A percentile compares a stretch with the other conserved stretches of the same genome.
phyloP scores from a whole-genome alignment of 2,888 invertebrate genomes.

The Agonopterix subpropinquella region DNA sequence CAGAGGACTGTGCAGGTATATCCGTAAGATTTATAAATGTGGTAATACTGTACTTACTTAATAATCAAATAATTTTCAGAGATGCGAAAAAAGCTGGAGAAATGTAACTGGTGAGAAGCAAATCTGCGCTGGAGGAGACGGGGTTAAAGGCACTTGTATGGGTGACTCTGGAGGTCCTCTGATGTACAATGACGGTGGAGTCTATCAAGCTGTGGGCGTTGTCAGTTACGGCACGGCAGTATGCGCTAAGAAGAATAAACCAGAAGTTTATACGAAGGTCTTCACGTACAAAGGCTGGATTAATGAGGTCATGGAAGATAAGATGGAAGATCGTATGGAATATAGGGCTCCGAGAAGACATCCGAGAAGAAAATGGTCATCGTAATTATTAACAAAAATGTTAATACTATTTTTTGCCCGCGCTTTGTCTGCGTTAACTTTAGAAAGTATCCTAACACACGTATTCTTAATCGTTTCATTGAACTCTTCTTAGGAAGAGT shows the following conservation, averaged over 20 bases:
- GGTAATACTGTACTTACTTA: constrained; percentile 16
- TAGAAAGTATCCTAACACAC: too few relatives aligned
- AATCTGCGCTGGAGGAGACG: constrained; percentile 77
- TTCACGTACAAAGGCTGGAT: constrained; percentile 1
- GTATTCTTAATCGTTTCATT: too few relatives aligned
- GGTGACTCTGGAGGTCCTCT: constrained; percentile 52
- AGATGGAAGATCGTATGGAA: neutral
- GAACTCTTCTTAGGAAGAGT: too few relatives aligned
- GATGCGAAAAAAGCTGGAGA: neutral
- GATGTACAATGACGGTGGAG: constrained; percentile 23
- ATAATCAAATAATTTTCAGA: neutral
- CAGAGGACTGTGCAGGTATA: too few relatives aligned
- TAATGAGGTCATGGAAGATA: neutral
- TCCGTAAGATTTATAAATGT: too few relatives aligned
- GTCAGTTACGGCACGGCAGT: constrained; percentile 77
- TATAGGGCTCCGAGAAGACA: too few relatives aligned
- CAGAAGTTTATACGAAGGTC: constrained; percentile 4
- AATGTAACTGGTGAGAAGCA: constrained; percentile 19
- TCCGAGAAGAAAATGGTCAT: too few relatives aligned
- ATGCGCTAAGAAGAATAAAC: neutral
- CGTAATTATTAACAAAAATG: too few relatives aligned
- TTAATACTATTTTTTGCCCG: too few relatives aligned
- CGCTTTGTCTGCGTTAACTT: too few relatives aligned
- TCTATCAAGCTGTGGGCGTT: constrained; percentile 58
- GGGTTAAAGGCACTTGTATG: constrained; percentile 72